Base-by-base conservation (phyloP, 37 sponge, comb jelly and placozoan species). In the Beroe ovata region DNA sequence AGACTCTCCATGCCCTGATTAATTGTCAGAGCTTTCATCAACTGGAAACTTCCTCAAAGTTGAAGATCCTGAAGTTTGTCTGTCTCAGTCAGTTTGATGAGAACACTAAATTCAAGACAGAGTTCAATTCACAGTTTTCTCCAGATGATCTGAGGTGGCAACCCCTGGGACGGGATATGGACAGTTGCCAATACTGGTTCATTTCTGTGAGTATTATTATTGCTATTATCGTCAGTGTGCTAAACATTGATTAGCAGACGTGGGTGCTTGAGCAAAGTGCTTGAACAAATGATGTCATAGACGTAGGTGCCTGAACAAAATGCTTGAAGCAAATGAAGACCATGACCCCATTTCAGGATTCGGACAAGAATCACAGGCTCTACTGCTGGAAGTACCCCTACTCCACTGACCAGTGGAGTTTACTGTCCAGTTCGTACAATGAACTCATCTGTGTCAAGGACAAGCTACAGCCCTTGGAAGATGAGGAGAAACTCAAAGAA, bases 51-150 rank as follows among this genome's bases (percentile, higher is more conserved):
- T 14, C 42, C 39, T 25, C 25, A 26, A 77, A 77, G 33, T 29
- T 77, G 28, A 4, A 39, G 21, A 41, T 77, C 3, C 22, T 77
- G 54, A 39, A 42, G 23, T 23, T 39, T 8, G 28, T 77, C 25
- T 77, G 84, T 41, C 84, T 77, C 28, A 41, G 84, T 40, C 84
- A 77, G 84, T 77, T 77, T 77, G 84, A 77, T 77, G 84, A 77
- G 25, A 77, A 77, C 21, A 36, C 22, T 8, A 77, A 36, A 42
- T 77, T 77, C 28, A 77, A 77, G 41, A 40, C 54, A 11, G 84
- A 77, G n/a, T 36, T 77, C 84, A 77, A 77, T 35, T 77, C 84
- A 2, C 84, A 77, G 28, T 77, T n/a, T 23, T 42, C 42, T 40
- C 84, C 84, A 21, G 84, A 77, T n/a, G 22, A 39, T 42, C 47